Percentiles rank a stretch among this genome's conserved stretches.
Conservation (phyloP, 1,140 invertebrate genomes). For the Bombus superbus region DNA sequence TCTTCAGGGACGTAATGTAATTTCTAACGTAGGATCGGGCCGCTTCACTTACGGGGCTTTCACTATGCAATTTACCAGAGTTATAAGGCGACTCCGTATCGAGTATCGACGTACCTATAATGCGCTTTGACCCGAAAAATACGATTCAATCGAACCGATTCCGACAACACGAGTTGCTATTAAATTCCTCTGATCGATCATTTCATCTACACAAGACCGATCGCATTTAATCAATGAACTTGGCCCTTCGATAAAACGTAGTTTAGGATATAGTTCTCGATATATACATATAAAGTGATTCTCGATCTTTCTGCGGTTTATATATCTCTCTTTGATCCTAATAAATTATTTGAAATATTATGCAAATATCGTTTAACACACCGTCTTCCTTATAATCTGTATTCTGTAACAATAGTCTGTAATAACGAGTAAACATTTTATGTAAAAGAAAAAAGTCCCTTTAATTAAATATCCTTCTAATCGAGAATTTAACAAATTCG, state of each 20-base stretch:
- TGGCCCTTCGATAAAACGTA: not conserved
- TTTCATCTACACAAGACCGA: not conserved
- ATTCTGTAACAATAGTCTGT: too few species aligned
- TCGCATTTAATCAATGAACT: not conserved
- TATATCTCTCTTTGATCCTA: not conserved
- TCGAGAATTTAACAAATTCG: too few species aligned
- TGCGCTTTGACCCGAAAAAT: not conserved
- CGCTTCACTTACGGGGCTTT: not conserved
- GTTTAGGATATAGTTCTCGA: not conserved
- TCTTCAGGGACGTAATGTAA: conserved; percentile 16
- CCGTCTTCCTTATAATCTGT: too few species aligned
- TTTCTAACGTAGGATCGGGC: conserved; percentile 1
- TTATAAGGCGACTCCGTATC: conserved; percentile 15
- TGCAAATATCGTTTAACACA: too few species aligned
- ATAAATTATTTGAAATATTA: not conserved
- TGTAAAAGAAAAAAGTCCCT: too few species aligned
- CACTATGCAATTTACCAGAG: conserved; percentile 7
- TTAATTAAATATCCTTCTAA: too few species aligned
- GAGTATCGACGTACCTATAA: not conserved
- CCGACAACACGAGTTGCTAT: not conserved
- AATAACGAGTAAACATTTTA: too few species aligned
- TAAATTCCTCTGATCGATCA: not conserved
- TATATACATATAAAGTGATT: too few species aligned
- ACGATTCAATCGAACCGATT: not conserved
- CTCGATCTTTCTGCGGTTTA: not conserved